Base-by-base conservation (phyloP, 2,888 invertebrate species). In the Plusia festucae region DNA sequence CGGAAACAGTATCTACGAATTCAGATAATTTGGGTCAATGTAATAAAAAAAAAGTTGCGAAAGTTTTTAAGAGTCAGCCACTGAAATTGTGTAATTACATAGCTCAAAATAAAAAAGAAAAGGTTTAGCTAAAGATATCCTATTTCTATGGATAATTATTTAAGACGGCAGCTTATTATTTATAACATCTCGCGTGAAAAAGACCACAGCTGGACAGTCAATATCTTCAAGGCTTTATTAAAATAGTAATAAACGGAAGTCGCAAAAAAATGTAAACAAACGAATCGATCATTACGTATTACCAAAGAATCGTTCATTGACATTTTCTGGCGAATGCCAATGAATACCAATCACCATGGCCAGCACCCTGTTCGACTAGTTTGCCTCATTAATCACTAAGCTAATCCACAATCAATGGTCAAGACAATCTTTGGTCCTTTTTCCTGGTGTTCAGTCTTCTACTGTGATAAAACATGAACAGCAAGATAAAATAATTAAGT, bases 401-500 rank as follows among this genome's bases (percentile, higher is more conserved):
- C 16, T 13, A 20, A 44, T 13, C 18, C 20, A 49, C 34, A 56
- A 56, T 56, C 51, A 24, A 24, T 34, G 34, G 34, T 13, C 66
- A 56, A 15, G 52, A 20, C 32, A 68, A 54, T 44, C n/a, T 6
- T 20, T 32, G 46, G 32, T 7, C 62, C 22, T 67, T 71, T 71
- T 63, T 44, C 52, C 13, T 56, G 27, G 9, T 44, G 44, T 57
- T 53, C 44, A 60, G 64, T 81, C 75, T 79, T 80, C 77, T 24
- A 24, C 57, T 61, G 64, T 68, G 73, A 82, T 76, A 77, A 76
- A 76, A 67, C 65, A 70, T 68, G 72, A 59, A 61, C 40, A 54
- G 55, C 46, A 55, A 54, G 70, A 76, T 73, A 76, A 56, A 65
- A 59, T 73, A 78, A 83, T 78, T 76, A 77, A 78, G 59, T 78